These are phyloP conservation scores for Brachionus koreanus DNA, from an alignment of 1,140 invertebrate genomes.

Conservation along the genomic window DNA sequence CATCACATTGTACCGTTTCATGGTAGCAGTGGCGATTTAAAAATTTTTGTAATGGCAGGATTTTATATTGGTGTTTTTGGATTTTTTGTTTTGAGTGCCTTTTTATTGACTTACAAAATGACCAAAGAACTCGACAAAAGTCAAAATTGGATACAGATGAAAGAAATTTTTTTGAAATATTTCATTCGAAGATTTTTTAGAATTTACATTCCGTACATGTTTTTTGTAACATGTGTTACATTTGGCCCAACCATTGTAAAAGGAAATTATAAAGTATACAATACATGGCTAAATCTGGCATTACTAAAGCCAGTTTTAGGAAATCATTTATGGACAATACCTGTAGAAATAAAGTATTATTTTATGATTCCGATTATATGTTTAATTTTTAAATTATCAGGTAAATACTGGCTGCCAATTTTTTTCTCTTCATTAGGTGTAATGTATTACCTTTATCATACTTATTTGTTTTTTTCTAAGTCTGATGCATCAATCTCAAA, in stretches of 20 bases:
- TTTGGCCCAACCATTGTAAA: background rate
- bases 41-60: background rate
- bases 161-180: background rate
- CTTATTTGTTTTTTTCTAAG: background rate
- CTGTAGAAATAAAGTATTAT: background rate
- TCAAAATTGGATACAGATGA: background rate
- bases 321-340: slow-evolving; percentile 19
- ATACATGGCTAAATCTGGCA: background rate
- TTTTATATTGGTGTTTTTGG: background rate
- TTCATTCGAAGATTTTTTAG: background rate
- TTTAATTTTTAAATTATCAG: background rate
- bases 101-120: background rate
- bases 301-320: background rate
- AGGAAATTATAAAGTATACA: background rate
- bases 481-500: background rate
- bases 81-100: background rate
- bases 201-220: background rate
- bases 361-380: background rate
- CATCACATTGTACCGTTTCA: background rate
- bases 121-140: background rate
- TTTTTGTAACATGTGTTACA: background rate
- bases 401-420: background rate
- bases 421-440: background rate
- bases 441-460: background rate
- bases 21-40: background rate